These are phyloP conservation scores for Pocillopora meandrina DNA, from an alignment of 92 coral and sea anemone species.

Conservation along the genomic window DNA sequence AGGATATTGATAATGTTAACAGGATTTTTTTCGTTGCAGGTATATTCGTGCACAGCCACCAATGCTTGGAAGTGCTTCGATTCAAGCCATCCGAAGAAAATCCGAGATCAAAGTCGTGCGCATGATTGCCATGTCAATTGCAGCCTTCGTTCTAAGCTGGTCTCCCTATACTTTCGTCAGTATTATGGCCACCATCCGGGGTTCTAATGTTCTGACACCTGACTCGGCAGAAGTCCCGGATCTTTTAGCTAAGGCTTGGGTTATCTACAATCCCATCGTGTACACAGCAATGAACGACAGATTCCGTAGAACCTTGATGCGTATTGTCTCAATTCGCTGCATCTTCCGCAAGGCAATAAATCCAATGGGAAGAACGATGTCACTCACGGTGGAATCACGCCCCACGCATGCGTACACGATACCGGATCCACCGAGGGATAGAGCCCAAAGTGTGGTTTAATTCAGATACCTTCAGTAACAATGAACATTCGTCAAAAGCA, in stretches of 20 bases:
- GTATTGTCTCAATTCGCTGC: not conserved
- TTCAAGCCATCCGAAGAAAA: constrained; percentile 25
- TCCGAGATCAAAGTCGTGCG: constrained; percentile 58
- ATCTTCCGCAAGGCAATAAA: too few relatives aligned
- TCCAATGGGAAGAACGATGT: too few relatives aligned
- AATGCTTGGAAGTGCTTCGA: not conserved
- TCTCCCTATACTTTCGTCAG: constrained; percentile 62
- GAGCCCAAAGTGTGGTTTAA: too few relatives aligned
- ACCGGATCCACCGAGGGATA: too few relatives aligned
- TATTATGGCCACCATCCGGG: constrained; percentile 46
- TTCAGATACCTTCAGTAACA: too few relatives aligned
- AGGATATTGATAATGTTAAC: not conserved
- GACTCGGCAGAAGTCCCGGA: constrained; percentile 68
- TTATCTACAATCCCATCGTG: constrained; percentile 65
- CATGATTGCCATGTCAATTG: constrained; percentile 53
- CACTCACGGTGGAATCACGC: too few relatives aligned
- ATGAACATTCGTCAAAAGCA: too few relatives aligned
- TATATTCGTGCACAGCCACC: constrained; percentile 1
- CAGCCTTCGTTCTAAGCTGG: constrained; percentile 63
- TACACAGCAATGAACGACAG: constrained; percentile 39
- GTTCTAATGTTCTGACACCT: constrained; percentile 22
- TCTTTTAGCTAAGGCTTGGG: constrained; percentile 72
- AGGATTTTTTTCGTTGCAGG: not conserved
- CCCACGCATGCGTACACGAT: too few relatives aligned
- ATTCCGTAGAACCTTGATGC: not conserved